phyloP scores from a whole-genome alignment of 2,888 invertebrate genomes.

The Allophyes oxyacanthae region DNA sequence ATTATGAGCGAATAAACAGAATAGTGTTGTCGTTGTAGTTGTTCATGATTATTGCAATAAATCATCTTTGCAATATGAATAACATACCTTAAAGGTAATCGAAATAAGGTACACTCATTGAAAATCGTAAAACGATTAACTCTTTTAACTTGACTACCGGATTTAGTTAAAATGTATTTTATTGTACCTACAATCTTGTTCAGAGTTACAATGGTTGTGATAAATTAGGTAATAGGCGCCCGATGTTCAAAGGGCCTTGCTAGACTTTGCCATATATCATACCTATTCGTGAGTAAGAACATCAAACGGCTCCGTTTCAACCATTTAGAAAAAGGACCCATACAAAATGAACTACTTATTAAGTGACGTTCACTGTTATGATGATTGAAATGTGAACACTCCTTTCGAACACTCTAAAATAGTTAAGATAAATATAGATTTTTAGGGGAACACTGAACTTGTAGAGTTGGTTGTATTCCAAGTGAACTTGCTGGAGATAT shows the following conservation, averaged over 20 bases:
- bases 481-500: slow-evolving; percentile 22
- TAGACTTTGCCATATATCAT: slow-evolving; percentile 70
- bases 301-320: slow-evolving; percentile 70
- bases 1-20: too few relatives aligned
- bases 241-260: slow-evolving; percentile 57
- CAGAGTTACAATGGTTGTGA: slow-evolving; percentile 61
- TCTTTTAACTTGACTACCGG: neutral
- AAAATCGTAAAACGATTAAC: neutral
- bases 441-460: slow-evolving; percentile 55
- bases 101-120: slow-evolving; percentile 7
- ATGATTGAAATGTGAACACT: slow-evolving; percentile 76
- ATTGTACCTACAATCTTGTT: slow-evolving; percentile 53
- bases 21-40: too few relatives aligned
- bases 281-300: slow-evolving; percentile 62
- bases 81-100: neutral
- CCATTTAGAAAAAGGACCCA: slow-evolving; percentile 62
- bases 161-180: slow-evolving; percentile 5
- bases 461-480: slow-evolving; percentile 42
- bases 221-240: slow-evolving; percentile 58
- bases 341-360: slow-evolving; percentile 62
- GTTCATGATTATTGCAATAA: slow-evolving; percentile 2
- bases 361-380: slow-evolving; percentile 71
- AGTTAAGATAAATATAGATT: slow-evolving; percentile 57
- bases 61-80: slow-evolving; percentile 1
- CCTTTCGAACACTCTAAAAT: slow-evolving; percentile 64